Conservation (phyloP, 2,888 invertebrate genomes). For the Apomyelois bistriatella region DNA sequence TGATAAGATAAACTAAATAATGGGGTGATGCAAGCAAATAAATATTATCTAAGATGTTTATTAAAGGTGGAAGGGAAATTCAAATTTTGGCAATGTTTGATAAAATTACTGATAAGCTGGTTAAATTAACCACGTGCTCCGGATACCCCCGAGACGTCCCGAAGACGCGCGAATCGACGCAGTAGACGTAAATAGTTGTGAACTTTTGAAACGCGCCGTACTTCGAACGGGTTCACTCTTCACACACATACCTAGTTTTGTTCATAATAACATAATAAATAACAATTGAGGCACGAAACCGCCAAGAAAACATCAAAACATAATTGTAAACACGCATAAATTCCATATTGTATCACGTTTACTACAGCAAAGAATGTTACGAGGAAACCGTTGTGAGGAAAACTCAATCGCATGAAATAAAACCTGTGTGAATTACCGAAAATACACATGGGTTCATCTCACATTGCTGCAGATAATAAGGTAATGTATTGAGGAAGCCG, state of each 20-base stretch:
- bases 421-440: conserved; percentile 14
- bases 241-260: conserved; percentile 18
- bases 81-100: conserved; percentile 30
- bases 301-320: not conserved
- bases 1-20: not conserved
- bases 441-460: conserved; percentile 22
- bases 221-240: conserved; percentile 37
- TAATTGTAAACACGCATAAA: conserved; percentile 5
- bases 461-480: conserved; percentile 38
- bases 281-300: not conserved
- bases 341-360: conserved; percentile 6
- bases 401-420: not conserved
- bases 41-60: not conserved
- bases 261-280: not conserved
- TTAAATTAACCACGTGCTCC: conserved; percentile 56
- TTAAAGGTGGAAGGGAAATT: conserved; percentile 18
- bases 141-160: conserved; percentile 46
- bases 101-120: conserved; percentile 36
- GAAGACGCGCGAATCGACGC: conserved; percentile 20
- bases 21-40: too few species aligned
- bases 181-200: conserved; percentile 67
- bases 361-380: not conserved
- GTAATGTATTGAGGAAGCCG: conserved; percentile 56
- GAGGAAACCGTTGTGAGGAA: not conserved
- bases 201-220: conserved; percentile 45